These are phyloP conservation scores for Phenacoccus solenopsis DNA, from an alignment of 1,140 invertebrate species.

Conservation along the genomic window DNA sequence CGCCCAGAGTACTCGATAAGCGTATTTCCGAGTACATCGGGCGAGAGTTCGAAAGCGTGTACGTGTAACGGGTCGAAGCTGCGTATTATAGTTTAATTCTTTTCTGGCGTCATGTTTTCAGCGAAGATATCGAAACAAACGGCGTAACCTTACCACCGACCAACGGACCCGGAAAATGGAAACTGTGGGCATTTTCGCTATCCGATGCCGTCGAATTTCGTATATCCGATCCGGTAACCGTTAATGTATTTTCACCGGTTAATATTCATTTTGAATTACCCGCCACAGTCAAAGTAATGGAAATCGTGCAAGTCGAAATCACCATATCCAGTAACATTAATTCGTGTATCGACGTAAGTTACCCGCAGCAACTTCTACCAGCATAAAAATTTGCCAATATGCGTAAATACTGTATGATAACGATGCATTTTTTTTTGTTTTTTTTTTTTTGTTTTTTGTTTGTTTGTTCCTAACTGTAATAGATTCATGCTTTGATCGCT, in stretches of 20 bases:
- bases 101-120: constrained; percentile 23
- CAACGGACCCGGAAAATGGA: constrained; percentile 44
- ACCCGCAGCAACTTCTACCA: background rate
- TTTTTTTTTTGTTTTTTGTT: background rate
- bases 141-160: constrained; percentile 41
- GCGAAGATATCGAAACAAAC: constrained; percentile 34
- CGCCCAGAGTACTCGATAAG: too few species aligned
- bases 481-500: constrained; percentile 47
- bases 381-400: background rate
- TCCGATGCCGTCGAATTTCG: constrained; percentile 36
- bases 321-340: constrained; percentile 50
- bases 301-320: constrained; percentile 47
- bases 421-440: background rate
- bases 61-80: too few species aligned
- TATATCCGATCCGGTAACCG: constrained; percentile 40
- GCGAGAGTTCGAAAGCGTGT: too few species aligned
- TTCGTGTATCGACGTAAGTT: constrained; percentile 51
- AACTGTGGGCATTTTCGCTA: constrained; percentile 42
- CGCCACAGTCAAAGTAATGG: constrained; percentile 41
- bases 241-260: constrained; percentile 44
- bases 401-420: background rate
- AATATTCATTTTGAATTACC: constrained; percentile 44
- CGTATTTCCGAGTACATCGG: too few species aligned
- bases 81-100: too few species aligned
- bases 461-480: background rate